Percentiles rank a stretch among this genome's conserved stretches.
These are phyloP conservation scores for Epistrophe grossulariae DNA, from an alignment of 2,888 invertebrate genomes.

Conservation along the genomic window DNA sequence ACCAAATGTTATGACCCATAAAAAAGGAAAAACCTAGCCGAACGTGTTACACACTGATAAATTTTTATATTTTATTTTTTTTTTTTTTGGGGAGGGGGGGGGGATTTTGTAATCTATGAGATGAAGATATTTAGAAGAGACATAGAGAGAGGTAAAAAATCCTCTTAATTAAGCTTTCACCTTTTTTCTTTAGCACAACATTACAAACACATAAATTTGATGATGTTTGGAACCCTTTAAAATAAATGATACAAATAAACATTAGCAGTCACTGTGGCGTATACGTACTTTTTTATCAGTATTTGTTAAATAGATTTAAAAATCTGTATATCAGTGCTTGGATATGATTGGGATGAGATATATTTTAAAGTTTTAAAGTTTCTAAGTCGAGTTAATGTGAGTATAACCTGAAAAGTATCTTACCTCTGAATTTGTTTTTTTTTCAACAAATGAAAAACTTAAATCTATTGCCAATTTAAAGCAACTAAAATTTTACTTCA, in stretches of 20 bases:
- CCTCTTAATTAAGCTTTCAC: neutral
- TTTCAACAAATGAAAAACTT: too few species aligned
- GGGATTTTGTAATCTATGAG: neutral
- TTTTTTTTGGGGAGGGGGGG: too few species aligned
- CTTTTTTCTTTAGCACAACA: neutral
- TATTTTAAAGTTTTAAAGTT: too few species aligned
- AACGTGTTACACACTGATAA: slow-evolving; percentile 20
- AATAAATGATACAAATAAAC: neutral
- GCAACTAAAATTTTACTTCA: too few species aligned
- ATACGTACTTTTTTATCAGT: slow-evolving; percentile 1
- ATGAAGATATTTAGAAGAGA: neutral
- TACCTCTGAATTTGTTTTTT: too few species aligned
- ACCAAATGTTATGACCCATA: slow-evolving; percentile 22
- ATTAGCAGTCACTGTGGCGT: neutral
- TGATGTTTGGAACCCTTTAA: neutral
- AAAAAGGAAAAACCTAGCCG: neutral
- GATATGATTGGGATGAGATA: too few species aligned
- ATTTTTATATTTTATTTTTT: neutral
- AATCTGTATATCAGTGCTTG: too few species aligned
- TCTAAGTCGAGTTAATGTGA: too few species aligned
- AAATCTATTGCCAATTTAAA: too few species aligned
- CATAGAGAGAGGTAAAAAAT: neutral
- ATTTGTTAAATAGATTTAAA: neutral
- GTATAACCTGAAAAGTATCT: too few species aligned
- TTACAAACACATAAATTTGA: neutral